phyloP scores from a whole-genome alignment of 2,888 invertebrate genomes.

The Himalopsyche kuldschensis region DNA sequence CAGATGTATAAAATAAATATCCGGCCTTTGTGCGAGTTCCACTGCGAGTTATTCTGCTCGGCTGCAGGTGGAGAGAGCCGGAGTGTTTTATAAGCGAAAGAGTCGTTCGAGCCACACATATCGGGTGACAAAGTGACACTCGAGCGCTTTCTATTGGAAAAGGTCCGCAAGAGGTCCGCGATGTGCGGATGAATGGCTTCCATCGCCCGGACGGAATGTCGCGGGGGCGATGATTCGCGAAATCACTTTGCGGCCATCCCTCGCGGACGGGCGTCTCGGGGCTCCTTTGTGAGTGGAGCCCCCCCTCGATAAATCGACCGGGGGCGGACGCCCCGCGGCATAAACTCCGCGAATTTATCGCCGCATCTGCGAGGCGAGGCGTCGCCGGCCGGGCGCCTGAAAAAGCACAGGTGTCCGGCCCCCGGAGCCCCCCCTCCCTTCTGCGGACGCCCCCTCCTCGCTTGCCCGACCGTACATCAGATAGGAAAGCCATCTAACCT shows the following conservation, averaged over 20 bases:
- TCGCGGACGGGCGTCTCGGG: slow-evolving; percentile 23
- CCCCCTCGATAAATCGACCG: slow-evolving; percentile 30
- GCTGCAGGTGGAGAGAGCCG: not conserved
- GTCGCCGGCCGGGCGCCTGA: slow-evolving; percentile 44
- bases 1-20: slow-evolving; percentile 64
- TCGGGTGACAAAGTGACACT: slow-evolving; percentile 16
- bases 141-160: slow-evolving; percentile 4
- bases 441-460: slow-evolving; percentile 39
- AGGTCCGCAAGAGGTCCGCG: not conserved
- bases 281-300: slow-evolving; percentile 34
- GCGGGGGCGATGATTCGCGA: slow-evolving; percentile 41
- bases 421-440: slow-evolving; percentile 30
- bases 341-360: slow-evolving; percentile 46
- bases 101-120: slow-evolving; percentile 16
- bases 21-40: slow-evolving; percentile 49
- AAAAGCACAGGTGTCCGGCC: slow-evolving; percentile 46
- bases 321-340: slow-evolving; percentile 42
- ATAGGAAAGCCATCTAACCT: slow-evolving; percentile 65
- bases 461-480: slow-evolving; percentile 43
- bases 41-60: slow-evolving; percentile 12
- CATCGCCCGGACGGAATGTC: slow-evolving; percentile 40
- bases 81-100: not conserved
- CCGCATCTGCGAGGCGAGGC: slow-evolving; percentile 35
- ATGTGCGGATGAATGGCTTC: slow-evolving; percentile 33
- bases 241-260: slow-evolving; percentile 39